phyloP scores from a whole-genome alignment of 2,888 invertebrate genomes.

The Buathra laborator region DNA sequence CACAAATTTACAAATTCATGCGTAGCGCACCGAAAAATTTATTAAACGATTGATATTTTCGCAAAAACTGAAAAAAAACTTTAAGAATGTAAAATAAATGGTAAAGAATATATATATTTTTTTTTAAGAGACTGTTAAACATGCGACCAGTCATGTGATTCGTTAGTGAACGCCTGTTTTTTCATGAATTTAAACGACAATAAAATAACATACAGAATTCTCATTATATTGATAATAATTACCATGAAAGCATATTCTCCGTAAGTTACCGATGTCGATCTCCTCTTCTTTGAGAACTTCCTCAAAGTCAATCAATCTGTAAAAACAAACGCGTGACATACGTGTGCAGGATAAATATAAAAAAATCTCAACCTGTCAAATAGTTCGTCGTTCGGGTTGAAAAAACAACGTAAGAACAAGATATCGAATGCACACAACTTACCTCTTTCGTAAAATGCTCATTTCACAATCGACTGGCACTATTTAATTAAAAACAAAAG shows the following conservation, averaged over 20 bases:
- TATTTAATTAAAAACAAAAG: slow-evolving; percentile 48
- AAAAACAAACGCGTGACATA: slow-evolving; percentile 76
- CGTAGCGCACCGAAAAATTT: not conserved
- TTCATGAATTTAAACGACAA: not conserved
- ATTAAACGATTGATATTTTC: slow-evolving; percentile 17
- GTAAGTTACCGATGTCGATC: slow-evolving; percentile 90
- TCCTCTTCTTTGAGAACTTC: slow-evolving; percentile 90
- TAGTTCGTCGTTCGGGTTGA: not conserved
- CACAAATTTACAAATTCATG: not conserved
- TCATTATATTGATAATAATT: slow-evolving; percentile 74
- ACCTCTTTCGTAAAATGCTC: slow-evolving; percentile 81
- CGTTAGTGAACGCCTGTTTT: not conserved
- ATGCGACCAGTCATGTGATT: not conserved
- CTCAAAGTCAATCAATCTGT: slow-evolving; percentile 93
- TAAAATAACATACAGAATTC: slow-evolving; percentile 19
- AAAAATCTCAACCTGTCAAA: slow-evolving; percentile 7
- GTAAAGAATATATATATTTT: not conserved
- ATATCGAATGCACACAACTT: slow-evolving; percentile 23
- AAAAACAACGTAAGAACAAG: not conserved
- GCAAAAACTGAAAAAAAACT: not conserved
- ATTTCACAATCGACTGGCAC: slow-evolving; percentile 70
- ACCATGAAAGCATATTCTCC: slow-evolving; percentile 93
- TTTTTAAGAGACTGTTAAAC: not conserved
- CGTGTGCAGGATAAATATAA: not conserved
- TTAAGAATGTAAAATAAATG: not conserved